Evolutionary conservation across 2,113 vertebrate species (phyloP).

Genomic region (Forbesichthys agassizii): DNA sequence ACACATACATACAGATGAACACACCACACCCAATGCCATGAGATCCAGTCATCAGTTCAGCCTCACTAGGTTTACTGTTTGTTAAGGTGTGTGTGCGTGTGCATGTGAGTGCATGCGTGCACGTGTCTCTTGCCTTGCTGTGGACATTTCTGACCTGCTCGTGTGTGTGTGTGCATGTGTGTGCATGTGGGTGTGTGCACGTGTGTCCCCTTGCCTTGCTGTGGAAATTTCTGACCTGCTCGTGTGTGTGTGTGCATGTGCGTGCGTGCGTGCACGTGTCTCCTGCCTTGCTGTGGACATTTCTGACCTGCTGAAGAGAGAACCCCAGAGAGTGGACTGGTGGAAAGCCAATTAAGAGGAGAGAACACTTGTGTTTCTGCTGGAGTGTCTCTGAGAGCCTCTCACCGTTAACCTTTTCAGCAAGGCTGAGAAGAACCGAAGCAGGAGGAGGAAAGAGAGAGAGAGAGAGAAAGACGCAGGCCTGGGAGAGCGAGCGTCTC

Average conservation of each 20-base stretch:
- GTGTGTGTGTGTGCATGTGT: conserved; percentile 13
- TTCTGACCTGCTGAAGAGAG: conserved; percentile 58
- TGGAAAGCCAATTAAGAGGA: conserved; percentile 79
- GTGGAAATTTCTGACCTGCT: conserved; percentile 67
- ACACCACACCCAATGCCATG: not conserved
- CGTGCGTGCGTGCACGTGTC: conserved; percentile 38
- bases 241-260: too few relatives aligned
- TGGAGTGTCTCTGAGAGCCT: conserved; percentile 75
- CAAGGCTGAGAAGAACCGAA: conserved; percentile 4
- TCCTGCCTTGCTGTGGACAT: conserved; percentile 66
- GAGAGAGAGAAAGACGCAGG: conserved; percentile 13
- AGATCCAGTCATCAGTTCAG: too few relatives aligned
- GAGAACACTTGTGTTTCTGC: conserved; percentile 78
- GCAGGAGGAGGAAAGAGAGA: not conserved
- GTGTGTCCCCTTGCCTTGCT: conserved; percentile 61
- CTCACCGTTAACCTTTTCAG: conserved; percentile 76
- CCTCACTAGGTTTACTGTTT: too few relatives aligned
- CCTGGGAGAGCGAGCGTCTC: conserved; percentile 73
- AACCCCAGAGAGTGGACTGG: conserved; percentile 38
- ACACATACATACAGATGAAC: not conserved
- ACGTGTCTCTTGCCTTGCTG: conserved; percentile 59
- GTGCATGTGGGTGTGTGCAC: conserved; percentile 32
- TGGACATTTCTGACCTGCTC: conserved; percentile 68
- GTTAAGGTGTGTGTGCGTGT: too few relatives aligned
- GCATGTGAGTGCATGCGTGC: conserved; percentile 15